Evolutionary conservation across 2,888 invertebrate species (phyloP).

Genomic region (Dorcus hopei): DNA sequence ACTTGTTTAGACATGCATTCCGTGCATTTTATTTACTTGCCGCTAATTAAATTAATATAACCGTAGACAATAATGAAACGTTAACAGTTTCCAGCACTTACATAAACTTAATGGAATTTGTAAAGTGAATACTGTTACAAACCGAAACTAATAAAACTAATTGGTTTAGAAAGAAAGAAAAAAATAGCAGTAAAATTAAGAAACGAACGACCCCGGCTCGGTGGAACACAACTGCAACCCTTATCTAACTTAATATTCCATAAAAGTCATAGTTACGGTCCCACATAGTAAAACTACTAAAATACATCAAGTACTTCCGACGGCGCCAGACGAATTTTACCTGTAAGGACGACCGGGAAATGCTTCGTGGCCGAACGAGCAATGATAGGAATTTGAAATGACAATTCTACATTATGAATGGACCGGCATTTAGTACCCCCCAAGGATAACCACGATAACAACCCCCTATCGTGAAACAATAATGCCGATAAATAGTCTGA

Average conservation of each 20-base stretch:
- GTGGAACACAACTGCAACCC: constrained; percentile 10
- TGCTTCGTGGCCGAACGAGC: constrained; percentile 12
- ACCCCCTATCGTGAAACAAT: constrained; percentile 32
- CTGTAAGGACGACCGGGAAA: constrained; percentile 22
- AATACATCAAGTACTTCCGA: constrained; percentile 28
- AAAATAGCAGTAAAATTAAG: constrained; percentile 1
- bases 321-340: constrained; percentile 32
- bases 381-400: constrained; percentile 40
- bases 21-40: too few species aligned
- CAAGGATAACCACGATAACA: constrained; percentile 21
- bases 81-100: too few species aligned
- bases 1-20: too few species aligned
- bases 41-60: too few species aligned
- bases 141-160: constrained; percentile 6
- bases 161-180: constrained; percentile 9
- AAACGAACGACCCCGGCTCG: constrained; percentile 3
- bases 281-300: constrained; percentile 24
- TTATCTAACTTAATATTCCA: constrained; percentile 24
- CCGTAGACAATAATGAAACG: too few species aligned
- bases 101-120: too few species aligned
- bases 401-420: constrained; percentile 38
- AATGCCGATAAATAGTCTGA: constrained; percentile 28
- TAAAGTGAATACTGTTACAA: too few species aligned
- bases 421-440: constrained; percentile 30
- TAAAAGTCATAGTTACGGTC: constrained; percentile 24